Base-by-base conservation (phyloP, 2,888 invertebrate genomes). In the Melikaiella ostensackeni region DNA sequence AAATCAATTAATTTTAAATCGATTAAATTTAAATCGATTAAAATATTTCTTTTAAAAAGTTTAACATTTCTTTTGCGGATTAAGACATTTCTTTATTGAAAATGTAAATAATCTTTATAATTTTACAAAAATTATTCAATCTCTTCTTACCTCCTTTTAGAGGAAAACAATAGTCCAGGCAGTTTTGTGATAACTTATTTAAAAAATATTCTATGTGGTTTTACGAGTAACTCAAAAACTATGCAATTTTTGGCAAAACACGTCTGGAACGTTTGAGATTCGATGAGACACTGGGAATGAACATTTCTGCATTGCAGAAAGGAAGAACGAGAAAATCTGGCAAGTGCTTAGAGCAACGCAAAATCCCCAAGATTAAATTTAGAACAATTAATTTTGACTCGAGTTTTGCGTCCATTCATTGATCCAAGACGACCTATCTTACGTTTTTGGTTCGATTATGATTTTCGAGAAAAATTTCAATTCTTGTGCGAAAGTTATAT, bases 341-440 rank as follows among this genome's bases (percentile, higher is more conserved):
- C 70, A 70, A 50, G 6, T 27, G n/a, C 50, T 30, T 46, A 70
- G 21, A 50, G 50, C 27, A 30, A 55, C 70, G 50, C 70, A 70
- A 70, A 70, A 70, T 30, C 19, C n/a, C n/a, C 66, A 30, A 27
- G 50, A 46, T 70, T 70, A 70, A 55, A 50, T 70, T 70, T 70
- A 70, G 70, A 70, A 30, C n/a, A 33, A n/a, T n/a, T n/a, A 50
- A 70, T 19, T 70, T 55, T n/a, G 30, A 50, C 70, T 50, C 21
- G 7, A 46, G 19, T 70, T 33, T 70, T 50, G 33, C 50, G 50
- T 33, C 30, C 70, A 70, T 70, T 70, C 70, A 70, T 70, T 55
- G 13, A 70, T 70, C 33, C 50, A 46, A 21, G 70, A 70, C 70
- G 70, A 70, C 70, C 70, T 70, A 70, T 70, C 70, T 33, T 70